Base-by-base conservation (phyloP, 2,888 invertebrate genomes). In the Flexamia atlantica region DNA sequence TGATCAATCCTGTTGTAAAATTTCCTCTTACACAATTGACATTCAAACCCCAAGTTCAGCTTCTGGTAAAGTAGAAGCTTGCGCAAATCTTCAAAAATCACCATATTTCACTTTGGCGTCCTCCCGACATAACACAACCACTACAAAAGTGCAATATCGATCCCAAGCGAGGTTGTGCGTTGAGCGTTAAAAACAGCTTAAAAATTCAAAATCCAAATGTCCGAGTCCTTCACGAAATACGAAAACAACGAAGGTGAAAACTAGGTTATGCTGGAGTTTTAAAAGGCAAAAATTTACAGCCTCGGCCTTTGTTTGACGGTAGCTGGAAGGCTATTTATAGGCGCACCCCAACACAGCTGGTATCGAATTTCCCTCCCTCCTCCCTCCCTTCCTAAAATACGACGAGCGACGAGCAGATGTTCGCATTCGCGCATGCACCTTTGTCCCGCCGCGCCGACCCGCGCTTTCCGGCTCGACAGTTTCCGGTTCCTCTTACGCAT, bases 1-100 rank as follows among this genome's bases (percentile, higher is more conserved):
- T 84, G 68, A 30, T 82, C 76, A 10, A 30, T n/a, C 30, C 64
- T 84, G 36, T 60, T 84, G 42, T 32, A 74, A 79, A 82, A 82
- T 57, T 79, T 82, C 23, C 42, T 50, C 20, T 84, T 84, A 81
- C 85, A 85, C 23, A 82, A 53, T 0, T 60, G 23, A 57, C 85
- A 85, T 23, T 83, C 83, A 76, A 74, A 85, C 2, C 85, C 85
- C 60, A 85, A 25, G 50, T 83, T 85, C n/a, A 85, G 76, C 40
- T 68, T 72, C 53, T 85, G 60, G 23, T 76, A 81, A 30, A 85
- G 83, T n/a, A 85, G 25, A 23, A 74, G 57, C 57, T 83, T 85
- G 10, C 72, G 80, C 42, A 83, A 81, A 76, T 85, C 83, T 17
- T 83, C 81, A 46, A 83, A 81, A 30, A 81, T 80, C 25, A 85